phyloP scores from a whole-genome alignment of 1,140 invertebrate species.

The Drosophila neocordata region DNA sequence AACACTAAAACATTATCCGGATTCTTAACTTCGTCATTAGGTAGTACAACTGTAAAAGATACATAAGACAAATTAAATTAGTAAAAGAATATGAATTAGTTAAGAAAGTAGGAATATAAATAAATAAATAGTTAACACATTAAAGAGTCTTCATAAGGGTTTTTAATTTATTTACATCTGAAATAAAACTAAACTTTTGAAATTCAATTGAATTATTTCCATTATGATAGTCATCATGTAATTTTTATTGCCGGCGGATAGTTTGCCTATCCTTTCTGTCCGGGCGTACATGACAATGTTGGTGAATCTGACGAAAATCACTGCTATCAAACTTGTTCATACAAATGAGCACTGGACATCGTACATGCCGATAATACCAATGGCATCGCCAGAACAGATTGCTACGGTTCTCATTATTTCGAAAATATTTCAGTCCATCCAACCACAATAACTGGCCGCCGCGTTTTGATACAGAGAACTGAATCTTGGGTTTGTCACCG shows the following conservation, averaged over 20 bases:
- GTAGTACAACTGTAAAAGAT: slow-evolving; percentile 68
- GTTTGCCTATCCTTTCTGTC: slow-evolving; percentile 42
- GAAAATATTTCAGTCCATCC: slow-evolving; percentile 77
- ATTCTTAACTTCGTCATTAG: slow-evolving; percentile 77
- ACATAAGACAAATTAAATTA: slow-evolving; percentile 34
- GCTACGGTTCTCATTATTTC: slow-evolving; percentile 78
- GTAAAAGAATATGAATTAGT: neutral
- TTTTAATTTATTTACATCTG: slow-evolving; percentile 56
- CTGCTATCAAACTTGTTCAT: slow-evolving; percentile 74
- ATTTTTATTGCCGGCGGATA: neutral
- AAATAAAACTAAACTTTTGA: slow-evolving; percentile 21
- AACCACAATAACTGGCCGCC: slow-evolving; percentile 77
- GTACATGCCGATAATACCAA: slow-evolving; percentile 77
- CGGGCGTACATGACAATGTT: slow-evolving; percentile 67
- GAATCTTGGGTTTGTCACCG: slow-evolving; percentile 67
- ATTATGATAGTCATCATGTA: slow-evolving; percentile 22
- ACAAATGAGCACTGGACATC: slow-evolving; percentile 78
- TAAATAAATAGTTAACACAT: slow-evolving; percentile 34
- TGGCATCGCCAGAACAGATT: slow-evolving; percentile 82
- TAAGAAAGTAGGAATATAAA: neutral
- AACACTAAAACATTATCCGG: slow-evolving; percentile 77
- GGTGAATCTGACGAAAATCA: slow-evolving; percentile 78
- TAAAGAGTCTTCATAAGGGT: slow-evolving; percentile 1
- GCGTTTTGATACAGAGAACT: slow-evolving; percentile 76
- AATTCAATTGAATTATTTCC: slow-evolving; percentile 54